Base-by-base conservation (phyloP, 1,140 invertebrate genomes). In the Drosophila trapezifrons region DNA sequence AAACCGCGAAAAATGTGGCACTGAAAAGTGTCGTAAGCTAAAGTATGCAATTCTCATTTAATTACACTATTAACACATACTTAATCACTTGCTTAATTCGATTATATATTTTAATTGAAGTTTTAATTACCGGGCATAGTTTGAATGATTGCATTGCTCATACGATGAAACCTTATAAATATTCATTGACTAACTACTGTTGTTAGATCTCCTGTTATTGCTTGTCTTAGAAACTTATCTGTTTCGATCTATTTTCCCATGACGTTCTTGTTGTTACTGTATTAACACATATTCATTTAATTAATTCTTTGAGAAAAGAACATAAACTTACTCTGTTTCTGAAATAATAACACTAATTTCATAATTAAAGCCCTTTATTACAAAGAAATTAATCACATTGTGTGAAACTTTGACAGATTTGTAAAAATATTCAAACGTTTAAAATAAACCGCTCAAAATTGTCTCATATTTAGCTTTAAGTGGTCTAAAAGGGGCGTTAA, bases 101-200 rank as follows among this genome's bases (percentile, higher is more conserved):
- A 71, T 57, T 71, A 70, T 40, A 70, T 22, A 32, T 67, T 32
- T 55, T 67, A 66, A 69, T 51, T 66, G 20, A 51, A 20, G 35
- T 65, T 65, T 20, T 63, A 43, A 62, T 65, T 62, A 27, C 8
- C 22, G 12, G 20, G 59, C 49, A 64, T 38, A 29, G 15, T 65
- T 8, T 17, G 13, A 37, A 67, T 64, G 13, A 37, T 29, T 66
- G n/a, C 56, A 63, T 63, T 49, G 46, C 20, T 43, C 29, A 52
- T 69, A 52, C 27, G 43, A 38, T 1, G 47, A 40, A 52, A 52
- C 18, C 35, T 35, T 25, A 40, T 69, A 22, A 51, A 69, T 69
- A 69, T 69, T 69, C 59, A 69, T 43, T 20, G 35, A 32, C 6
- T 35, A 27, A 32, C 4, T 35, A 4, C 45, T 20, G 42, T 40